Base-by-base conservation (phyloP, 2,113 vertebrate species). In the Poicephalus meyeri region DNA sequence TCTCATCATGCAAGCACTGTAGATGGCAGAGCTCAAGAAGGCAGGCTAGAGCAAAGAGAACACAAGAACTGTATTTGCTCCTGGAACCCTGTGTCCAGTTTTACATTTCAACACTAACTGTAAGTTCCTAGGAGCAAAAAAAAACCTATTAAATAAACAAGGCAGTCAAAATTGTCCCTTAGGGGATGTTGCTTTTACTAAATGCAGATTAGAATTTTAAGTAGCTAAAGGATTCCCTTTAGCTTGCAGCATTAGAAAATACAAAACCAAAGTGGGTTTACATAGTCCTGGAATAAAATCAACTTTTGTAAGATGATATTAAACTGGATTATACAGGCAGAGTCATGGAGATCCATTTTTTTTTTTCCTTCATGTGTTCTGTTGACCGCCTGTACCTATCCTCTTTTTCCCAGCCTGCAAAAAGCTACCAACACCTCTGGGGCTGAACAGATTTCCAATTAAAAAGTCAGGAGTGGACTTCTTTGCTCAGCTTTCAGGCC, bases 41-140 rank as follows among this genome's bases (percentile, higher is more conserved):
- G 21, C 49, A 80, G 26, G 33, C 46, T 58, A 58, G 4, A 66
- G 77, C 49, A 29, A 79, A 91, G 44, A 69, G 64, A 90, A 84
- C 86, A 78, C 25, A 61, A 37, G 42, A 74, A 33, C 60, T 93
- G 0, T 65, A 76, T 78, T 79, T 93, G 61, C 80, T 93, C 69
- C 65, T 50, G 61, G 80, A 94, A 94, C 90, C 68, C 83, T 78
- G 55, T 28, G 55, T 83, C 80, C 90, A n/a, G 65, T 86, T 93
- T 91, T 91, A 84, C 37, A 50, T 79, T 81, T 80, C 55, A 83
- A 61, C 12, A 18, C 23, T 81, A 58, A 93, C 20, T 88, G 7
- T 25, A 65, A 14, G 7, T 77, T 65, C 53, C 76, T 77, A 66
- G 71, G 64, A 94, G 42, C 44, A 93, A 85, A 86, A 93, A 93